These are phyloP conservation scores for Conus canariensis DNA, from an alignment of 2,888 invertebrate species.

Conservation along the genomic window DNA sequence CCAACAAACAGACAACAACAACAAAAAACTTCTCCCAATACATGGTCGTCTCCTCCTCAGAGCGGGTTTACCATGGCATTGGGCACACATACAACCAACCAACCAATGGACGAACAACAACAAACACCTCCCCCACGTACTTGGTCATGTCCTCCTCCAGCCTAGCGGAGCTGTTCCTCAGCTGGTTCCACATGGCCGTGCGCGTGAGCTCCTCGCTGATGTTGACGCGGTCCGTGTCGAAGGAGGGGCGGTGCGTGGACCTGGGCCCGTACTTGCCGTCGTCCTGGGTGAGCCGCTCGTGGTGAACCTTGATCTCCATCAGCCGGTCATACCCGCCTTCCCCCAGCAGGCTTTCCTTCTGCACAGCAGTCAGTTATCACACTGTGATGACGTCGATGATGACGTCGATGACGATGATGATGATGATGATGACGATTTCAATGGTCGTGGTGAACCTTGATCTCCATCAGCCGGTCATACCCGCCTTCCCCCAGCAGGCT, in stretches of 20 bases:
- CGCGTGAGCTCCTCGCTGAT: conserved; percentile 95
- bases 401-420: no score
- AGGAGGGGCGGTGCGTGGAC: conserved; percentile 47
- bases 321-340: conserved; percentile 47
- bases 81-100: neutral
- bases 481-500: conserved; percentile 42
- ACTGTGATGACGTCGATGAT: no score
- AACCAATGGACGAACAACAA: neutral
- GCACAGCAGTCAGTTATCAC: neutral
- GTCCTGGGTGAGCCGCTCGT: conserved; percentile 53
- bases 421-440: no score
- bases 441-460: conserved; percentile 47
- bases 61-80: no score
- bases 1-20: neutral
- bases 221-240: conserved; percentile 72
- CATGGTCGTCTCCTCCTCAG: no score
- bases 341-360: conserved; percentile 47
- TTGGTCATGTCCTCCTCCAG: conserved; percentile 26
- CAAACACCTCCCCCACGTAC: neutral
- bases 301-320: conserved; percentile 48
- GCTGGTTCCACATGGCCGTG: conserved; percentile 89
- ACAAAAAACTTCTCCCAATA: neutral
- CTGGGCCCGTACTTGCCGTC: conserved; percentile 50
- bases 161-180: conserved; percentile 46
- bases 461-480: conserved; percentile 51